Evolutionary conservation across 2,113 vertebrate genomes (phyloP), one percentile per base, ranked within the genome.

Genomic region (Chauna torquata): DNA sequence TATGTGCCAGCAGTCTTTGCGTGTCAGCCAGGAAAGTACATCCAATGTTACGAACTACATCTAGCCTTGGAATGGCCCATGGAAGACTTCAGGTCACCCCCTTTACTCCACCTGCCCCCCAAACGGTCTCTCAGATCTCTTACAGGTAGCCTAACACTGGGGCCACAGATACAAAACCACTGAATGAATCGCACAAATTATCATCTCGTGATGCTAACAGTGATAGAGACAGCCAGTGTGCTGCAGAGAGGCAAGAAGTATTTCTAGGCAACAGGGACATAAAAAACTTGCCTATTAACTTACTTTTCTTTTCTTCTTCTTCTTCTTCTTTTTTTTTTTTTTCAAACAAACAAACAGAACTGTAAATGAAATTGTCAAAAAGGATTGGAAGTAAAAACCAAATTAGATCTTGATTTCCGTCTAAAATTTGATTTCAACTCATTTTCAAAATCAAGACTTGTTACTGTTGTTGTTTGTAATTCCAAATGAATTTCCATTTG

Each of bases 241-340:
- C 16, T 12, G 8, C 5, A 49, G 9, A 86, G 42, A 61, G 30
- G 8, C 14, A 61, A 88, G 74, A 66, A 80, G 7, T 69, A 86
- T 23, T 83, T 77, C n/a, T 36, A 72, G 64, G 36, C 9, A 80
- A 65, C 9, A 23, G 6, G 5, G 7, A 38, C 3, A 34, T 47
- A 50, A 32, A 55, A 59, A 88, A 65, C 17, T 69, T 61, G 7
- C 5, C 8, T 59, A 42, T 42, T 85, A 78, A 65, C 3, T 58
- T 49, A n/a, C 6, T 57, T 52, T 30, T 28, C 4, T 28, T 19
- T 5, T 42, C 22, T 20, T n/a, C 42, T 36, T 13, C n/a, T 14
- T 2, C 0, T 3, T 54, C 64, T 61, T 47, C 7, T 16, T 40
- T 14, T 2, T 0, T 3, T 54, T 68, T 61, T 47, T 11, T 16